Evolutionary conservation across 2,113 vertebrate genomes (phyloP), one percentile per base, ranked within the genome.

Genomic region (Naja naja): DNA sequence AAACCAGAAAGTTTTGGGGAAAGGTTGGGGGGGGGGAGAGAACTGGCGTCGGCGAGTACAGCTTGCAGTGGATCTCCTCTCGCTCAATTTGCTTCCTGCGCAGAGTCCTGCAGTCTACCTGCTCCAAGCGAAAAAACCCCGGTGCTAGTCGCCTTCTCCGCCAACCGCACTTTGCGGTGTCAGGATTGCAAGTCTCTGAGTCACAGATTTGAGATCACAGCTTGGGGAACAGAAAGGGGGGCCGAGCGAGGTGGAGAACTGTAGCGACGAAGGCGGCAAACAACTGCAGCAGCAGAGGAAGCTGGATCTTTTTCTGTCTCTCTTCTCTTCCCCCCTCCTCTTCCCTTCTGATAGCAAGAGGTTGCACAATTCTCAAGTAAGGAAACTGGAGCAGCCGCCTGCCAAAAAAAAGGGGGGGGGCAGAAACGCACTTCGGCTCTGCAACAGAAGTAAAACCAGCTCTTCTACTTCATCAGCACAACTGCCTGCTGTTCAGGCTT

Each of bases 131-230:
- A 27, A 58, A 90, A 88, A 91, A 90, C 92, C 89, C 49, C 56
- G 55, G 88, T 88, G 34, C 87, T 94, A 92, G 85, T 91, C 96
- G 95, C 81, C 90, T 91, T 94, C 95, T 95, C 96, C 96, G 91
- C 95, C 95, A 94, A 94, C 94, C 94, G 93, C 96, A 95, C 96
- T 97, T 96, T 97, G 97, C 96, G 96, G 96, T 96, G 96, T 96
- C 96, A 97, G 97, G 97, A 97, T 97, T 97, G 97, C 97, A 97
- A 95, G 96, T 95, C 96, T 97, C 97, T 97, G 97, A 97, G 96
- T 97, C 97, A 97, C 97, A 95, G 97, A 95, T 96, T 86, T 97
- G 97, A 97, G 97, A 97, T 97, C 97, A 97, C 89, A 96, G 97
- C 96, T 97, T 97, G 96, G 88, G 94, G 95, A 96, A 96, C 95